Percentiles rank a stretch among this genome's conserved stretches.
Conservation (phyloP, 2,113 vertebrate genomes). For the Zosterops pallidus region DNA sequence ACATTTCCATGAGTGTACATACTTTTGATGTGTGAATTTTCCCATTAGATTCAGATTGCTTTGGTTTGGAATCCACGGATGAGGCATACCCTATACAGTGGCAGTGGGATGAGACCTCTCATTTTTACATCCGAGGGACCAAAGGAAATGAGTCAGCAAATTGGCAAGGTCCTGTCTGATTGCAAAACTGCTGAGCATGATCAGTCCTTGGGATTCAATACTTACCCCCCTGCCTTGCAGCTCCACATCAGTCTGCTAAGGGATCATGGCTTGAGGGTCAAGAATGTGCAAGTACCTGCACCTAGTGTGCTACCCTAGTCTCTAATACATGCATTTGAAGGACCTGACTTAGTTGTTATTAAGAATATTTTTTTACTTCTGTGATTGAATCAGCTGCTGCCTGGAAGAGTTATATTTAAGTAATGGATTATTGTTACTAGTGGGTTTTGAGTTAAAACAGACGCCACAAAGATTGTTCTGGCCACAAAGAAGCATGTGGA, state of each 20-base stretch:
- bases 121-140: background rate
- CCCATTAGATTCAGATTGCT: conserved; percentile 30
- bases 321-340: background rate
- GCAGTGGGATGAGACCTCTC: conserved; percentile 39
- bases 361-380: background rate
- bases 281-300: background rate
- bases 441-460: background rate
- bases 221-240: background rate
- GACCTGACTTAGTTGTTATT: background rate
- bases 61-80: background rate
- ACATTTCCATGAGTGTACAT: background rate
- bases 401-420: background rate
- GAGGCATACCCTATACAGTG: conserved; percentile 16
- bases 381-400: background rate
- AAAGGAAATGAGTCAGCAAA: conserved; percentile 58
- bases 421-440: background rate
- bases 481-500: background rate
- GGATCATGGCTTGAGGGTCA: background rate
- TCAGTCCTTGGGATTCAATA: background rate
- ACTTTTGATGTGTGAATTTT: conserved; percentile 35
- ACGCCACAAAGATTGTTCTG: background rate
- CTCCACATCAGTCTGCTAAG: background rate
- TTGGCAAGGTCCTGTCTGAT: conserved; percentile 18
- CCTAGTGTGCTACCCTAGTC: background rate
- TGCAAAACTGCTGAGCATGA: conserved; percentile 49